Conservation (phyloP, 2,797 vertebrate genomes). For the Macropus fuliginosus region DNA sequence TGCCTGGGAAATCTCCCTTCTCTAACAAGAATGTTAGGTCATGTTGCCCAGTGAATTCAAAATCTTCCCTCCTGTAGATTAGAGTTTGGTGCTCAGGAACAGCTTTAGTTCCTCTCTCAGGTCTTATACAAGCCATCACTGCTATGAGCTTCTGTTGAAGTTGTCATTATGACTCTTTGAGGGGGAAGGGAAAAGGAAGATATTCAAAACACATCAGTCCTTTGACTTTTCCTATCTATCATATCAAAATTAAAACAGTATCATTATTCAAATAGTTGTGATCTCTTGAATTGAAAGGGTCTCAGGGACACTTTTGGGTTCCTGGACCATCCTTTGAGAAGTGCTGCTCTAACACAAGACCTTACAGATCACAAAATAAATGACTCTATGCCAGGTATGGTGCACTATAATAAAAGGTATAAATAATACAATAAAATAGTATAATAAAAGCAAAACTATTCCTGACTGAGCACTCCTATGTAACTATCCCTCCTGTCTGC, state of each 20-base stretch:
- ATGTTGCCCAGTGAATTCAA: neutral
- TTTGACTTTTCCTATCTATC: neutral
- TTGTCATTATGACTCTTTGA: neutral
- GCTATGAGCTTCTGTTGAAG: neutral
- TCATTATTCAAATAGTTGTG: no score
- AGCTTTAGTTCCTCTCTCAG: neutral
- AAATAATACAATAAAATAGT: neutral
- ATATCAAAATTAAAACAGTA: no score
- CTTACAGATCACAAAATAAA: neutral
- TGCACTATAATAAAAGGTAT: neutral
- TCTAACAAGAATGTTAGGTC: neutral
- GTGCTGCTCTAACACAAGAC: neutral
- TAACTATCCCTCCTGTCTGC: neutral
- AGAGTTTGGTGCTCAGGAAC: neutral
- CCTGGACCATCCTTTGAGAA: neutral
- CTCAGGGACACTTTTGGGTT: no score
- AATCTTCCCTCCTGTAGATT: neutral
- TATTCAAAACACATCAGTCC: neutral
- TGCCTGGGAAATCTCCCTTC: neutral
- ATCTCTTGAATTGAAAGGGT: no score
- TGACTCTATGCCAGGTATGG: neutral
- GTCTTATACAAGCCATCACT: neutral
- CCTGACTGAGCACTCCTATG: slow-evolving; percentile 20
- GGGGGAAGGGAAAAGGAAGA: neutral
- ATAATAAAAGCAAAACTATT: neutral